Percentiles rank a stretch among this genome's conserved stretches.
Evolutionary conservation across 2,888 invertebrate species (phyloP).

Genomic region (Autographa gamma): DNA sequence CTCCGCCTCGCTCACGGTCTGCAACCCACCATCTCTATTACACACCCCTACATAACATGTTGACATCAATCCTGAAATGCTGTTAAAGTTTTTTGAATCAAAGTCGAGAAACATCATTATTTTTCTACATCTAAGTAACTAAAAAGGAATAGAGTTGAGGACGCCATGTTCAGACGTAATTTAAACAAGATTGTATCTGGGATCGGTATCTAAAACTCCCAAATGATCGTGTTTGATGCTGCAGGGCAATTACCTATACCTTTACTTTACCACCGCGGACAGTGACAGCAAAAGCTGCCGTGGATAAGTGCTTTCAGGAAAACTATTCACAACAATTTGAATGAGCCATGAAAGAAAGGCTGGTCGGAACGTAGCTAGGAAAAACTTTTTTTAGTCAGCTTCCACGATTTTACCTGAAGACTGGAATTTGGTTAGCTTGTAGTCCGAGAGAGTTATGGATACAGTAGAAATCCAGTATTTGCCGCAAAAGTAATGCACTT

Average conservation of each 20-base stretch:
- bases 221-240: too few relatives aligned
- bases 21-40: constrained; percentile 40
- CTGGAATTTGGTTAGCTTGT: background rate
- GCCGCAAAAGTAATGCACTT: background rate
- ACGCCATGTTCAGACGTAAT: too few relatives aligned
- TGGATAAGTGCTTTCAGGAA: too few relatives aligned
- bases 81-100: background rate
- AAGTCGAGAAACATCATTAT: background rate
- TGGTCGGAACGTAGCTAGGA: too few relatives aligned
- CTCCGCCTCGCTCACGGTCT: constrained; percentile 71
- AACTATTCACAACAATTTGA: too few relatives aligned
- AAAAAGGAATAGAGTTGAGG: too few relatives aligned
- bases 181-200: too few relatives aligned
- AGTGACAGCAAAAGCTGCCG: too few relatives aligned
- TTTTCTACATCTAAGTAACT: background rate
- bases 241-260: too few relatives aligned
- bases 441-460: background rate
- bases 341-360: too few relatives aligned
- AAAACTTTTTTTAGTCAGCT: background rate
- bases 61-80: background rate
- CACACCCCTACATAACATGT: background rate
- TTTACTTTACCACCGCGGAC: too few relatives aligned
- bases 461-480: background rate
- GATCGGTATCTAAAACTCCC: too few relatives aligned
- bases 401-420: background rate